phyloP scores from a whole-genome alignment of 2,797 vertebrate genomes.

The Sebastes nivosus region DNA sequence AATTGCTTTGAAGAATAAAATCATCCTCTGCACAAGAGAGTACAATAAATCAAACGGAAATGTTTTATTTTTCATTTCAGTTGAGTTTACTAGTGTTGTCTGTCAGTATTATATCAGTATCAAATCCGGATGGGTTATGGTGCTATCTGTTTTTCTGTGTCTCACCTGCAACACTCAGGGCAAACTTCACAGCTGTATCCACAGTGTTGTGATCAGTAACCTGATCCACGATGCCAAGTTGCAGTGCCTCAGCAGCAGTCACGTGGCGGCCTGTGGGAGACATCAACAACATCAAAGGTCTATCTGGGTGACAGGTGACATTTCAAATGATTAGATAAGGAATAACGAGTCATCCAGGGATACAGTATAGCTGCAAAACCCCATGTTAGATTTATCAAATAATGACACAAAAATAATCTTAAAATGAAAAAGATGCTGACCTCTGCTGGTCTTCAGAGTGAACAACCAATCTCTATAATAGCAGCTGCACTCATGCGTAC shows the following conservation, averaged over 20 bases:
- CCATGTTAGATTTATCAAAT: neutral
- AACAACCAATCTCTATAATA: neutral
- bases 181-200: conserved; percentile 86
- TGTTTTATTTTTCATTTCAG: neutral
- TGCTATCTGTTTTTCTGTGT: neutral
- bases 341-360: neutral
- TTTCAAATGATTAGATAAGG: neutral
- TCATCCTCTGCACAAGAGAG: neutral
- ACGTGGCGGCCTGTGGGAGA: conserved; percentile 85
- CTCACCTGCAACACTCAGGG: conserved; percentile 87
- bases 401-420: neutral
- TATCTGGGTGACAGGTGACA: neutral
- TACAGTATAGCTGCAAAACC: neutral
- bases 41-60: neutral
- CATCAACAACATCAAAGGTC: conserved; percentile 36
- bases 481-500: neutral
- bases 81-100: neutral
- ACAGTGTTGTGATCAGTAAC: conserved; percentile 82
- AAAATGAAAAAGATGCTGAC: conserved; percentile 32
- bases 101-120: neutral
- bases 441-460: conserved; percentile 59
- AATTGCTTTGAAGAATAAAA: too few species aligned
- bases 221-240: conserved; percentile 90
- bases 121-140: too few species aligned
- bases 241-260: conserved; percentile 86